These are phyloP conservation scores for Holothuria scabra DNA, from an alignment of 53 echinoderm and acorn worm genomes.

Conservation along the genomic window DNA sequence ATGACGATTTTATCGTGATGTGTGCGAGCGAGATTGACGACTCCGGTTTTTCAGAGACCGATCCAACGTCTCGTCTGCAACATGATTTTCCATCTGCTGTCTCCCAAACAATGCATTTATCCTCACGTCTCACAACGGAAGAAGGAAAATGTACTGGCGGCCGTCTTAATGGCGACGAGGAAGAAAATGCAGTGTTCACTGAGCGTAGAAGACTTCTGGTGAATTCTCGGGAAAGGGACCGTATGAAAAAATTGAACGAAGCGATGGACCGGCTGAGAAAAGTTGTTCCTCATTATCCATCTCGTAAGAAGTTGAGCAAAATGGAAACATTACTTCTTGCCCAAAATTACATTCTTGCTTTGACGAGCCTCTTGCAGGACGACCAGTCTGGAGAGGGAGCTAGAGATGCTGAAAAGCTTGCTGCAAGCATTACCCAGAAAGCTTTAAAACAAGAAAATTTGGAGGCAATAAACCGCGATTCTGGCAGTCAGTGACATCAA, in stretches of 20 bases:
- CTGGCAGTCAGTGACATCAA: too few relatives aligned
- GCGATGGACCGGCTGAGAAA: conserved; percentile 68
- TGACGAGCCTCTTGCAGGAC: conserved; percentile 56
- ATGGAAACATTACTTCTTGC: conserved; percentile 79
- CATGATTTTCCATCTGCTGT: too few relatives aligned
- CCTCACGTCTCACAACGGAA: background rate
- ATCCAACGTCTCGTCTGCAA: too few relatives aligned
- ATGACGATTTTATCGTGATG: conserved; percentile 26
- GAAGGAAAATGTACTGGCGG: background rate
- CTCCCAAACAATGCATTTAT: background rate
- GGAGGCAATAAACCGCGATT: too few relatives aligned
- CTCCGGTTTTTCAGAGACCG: background rate
- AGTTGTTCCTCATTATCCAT: conserved; percentile 76
- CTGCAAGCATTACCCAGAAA: conserved; percentile 31
- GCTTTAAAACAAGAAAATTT: background rate
- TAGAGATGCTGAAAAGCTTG: conserved; percentile 39
- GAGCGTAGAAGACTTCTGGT: conserved; percentile 55
- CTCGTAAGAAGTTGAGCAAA: conserved; percentile 64
- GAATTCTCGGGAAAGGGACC: conserved; percentile 64
- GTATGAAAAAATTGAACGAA: conserved; percentile 69
- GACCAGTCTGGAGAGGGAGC: conserved; percentile 24
- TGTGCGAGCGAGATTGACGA: background rate
- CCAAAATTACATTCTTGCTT: conserved; percentile 70
- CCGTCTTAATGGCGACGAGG: background rate
- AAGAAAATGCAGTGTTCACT: conserved; percentile 1